Conservation (phyloP, 35 echinoderm and acorn worm species). For the Heliocidaris erythrogramma region DNA sequence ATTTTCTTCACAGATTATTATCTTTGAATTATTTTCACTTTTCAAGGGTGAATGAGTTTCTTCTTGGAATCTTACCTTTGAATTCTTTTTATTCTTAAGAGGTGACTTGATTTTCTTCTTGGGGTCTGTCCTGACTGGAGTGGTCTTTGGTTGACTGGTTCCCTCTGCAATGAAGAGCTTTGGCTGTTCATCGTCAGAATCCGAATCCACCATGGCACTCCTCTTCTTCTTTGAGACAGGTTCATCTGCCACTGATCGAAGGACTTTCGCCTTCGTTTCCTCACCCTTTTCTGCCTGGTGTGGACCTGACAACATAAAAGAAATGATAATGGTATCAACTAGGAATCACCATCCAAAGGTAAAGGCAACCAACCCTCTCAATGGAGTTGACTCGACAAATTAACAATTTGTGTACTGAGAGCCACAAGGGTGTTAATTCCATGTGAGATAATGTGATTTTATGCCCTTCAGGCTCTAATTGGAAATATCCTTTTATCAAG, state of each 20-base stretch:
- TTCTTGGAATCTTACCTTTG: conserved; percentile 19
- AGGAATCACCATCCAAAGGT: too few species aligned
- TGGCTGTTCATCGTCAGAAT: background rate
- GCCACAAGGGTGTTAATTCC: background rate
- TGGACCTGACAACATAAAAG: conserved; percentile 71
- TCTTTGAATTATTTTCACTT: too few species aligned
- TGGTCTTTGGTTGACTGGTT: too few species aligned
- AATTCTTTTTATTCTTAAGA: conserved; percentile 38
- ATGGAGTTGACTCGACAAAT: background rate
- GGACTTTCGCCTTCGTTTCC: conserved; percentile 74
- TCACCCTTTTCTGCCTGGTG: conserved; percentile 66
- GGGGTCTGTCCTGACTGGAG: background rate
- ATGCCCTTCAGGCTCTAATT: too few species aligned
- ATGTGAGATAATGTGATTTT: too few species aligned
- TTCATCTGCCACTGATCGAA: conserved; percentile 64
- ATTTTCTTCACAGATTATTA: too few species aligned
- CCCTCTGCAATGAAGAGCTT: conserved; percentile 22
- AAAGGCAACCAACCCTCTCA: background rate
- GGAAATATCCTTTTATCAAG: too few species aligned
- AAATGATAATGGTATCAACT: background rate
- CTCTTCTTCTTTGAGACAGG: conserved; percentile 59
- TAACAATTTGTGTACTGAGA: background rate
- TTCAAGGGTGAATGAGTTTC: background rate
- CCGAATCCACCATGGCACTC: conserved; percentile 8
- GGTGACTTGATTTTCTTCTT: conserved; percentile 50